These are phyloP conservation scores for Crotalus viridis DNA, from an alignment of 2,113 vertebrate genomes.

Conservation along the genomic window DNA sequence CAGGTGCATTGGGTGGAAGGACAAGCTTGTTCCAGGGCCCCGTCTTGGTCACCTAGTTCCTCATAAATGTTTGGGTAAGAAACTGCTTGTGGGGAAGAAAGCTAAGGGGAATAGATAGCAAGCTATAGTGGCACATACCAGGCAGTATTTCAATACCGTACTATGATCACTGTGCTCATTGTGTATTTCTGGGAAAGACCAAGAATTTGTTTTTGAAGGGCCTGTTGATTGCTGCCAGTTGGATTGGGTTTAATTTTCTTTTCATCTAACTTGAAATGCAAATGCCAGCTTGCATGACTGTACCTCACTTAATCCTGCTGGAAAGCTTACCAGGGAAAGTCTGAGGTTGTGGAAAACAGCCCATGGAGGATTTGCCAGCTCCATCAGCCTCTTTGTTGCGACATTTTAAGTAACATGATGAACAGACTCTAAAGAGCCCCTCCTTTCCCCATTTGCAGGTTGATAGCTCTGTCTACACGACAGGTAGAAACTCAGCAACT, in stretches of 20 bases:
- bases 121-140: background rate
- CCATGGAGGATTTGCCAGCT: background rate
- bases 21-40: background rate
- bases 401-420: background rate
- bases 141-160: background rate
- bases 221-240: background rate
- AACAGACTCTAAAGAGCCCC: background rate
- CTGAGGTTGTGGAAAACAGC: background rate
- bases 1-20: background rate
- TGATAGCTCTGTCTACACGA: background rate
- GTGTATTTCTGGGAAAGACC: background rate
- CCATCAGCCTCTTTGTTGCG: background rate
- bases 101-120: background rate
- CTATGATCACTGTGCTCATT: background rate
- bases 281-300: background rate
- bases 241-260: background rate
- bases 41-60: background rate
- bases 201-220: background rate
- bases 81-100: background rate
- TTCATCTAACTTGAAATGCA: background rate
- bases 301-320: background rate
- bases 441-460: background rate
- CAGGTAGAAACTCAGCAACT: background rate
- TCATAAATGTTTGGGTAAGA: background rate
- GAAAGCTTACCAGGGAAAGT: slow-evolving; percentile 1